These are phyloP conservation scores for Salvelinus sp. DNA, from an alignment of 2,113 vertebrate species.

Conservation along the genomic window DNA sequence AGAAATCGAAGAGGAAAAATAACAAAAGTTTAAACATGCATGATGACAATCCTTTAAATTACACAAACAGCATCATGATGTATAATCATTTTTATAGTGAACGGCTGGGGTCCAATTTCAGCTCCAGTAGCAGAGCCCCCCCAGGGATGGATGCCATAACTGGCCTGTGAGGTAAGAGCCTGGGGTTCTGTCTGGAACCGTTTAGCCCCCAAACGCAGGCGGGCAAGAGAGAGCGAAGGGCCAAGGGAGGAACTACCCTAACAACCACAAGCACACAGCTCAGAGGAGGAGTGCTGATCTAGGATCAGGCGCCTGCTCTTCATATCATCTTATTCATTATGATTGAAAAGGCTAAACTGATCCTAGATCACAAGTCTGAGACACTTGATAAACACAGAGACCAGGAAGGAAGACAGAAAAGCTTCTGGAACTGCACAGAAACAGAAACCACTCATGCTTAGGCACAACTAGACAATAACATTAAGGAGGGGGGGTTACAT, in stretches of 20 bases:
- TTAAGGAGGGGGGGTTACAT: background rate
- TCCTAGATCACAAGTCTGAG: background rate
- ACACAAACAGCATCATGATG: background rate
- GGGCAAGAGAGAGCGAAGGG: background rate
- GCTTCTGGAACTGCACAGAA: conserved; percentile 1
- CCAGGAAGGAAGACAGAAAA: background rate
- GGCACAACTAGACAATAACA: background rate
- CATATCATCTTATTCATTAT: no score
- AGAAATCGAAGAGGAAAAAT: background rate
- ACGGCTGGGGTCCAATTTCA: conserved; percentile 15
- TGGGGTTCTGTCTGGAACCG: conserved; percentile 50
- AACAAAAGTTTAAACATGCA: background rate
- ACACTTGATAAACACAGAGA: background rate
- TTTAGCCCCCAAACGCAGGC: conserved; percentile 29
- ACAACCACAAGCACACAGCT: conserved; percentile 29
- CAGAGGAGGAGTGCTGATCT: background rate
- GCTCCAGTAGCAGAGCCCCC: background rate
- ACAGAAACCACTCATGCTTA: background rate
- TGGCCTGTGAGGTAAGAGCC: conserved; percentile 10
- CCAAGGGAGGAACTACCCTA: conserved; percentile 17
- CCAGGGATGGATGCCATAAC: background rate
- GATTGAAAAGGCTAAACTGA: no score
- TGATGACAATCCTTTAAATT: background rate
- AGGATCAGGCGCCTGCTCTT: no score
- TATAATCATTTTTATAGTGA: conserved; percentile 14